Evolutionary conservation across 1,140 invertebrate species (phyloP).

Genomic region (Vanessa atalanta): DNA sequence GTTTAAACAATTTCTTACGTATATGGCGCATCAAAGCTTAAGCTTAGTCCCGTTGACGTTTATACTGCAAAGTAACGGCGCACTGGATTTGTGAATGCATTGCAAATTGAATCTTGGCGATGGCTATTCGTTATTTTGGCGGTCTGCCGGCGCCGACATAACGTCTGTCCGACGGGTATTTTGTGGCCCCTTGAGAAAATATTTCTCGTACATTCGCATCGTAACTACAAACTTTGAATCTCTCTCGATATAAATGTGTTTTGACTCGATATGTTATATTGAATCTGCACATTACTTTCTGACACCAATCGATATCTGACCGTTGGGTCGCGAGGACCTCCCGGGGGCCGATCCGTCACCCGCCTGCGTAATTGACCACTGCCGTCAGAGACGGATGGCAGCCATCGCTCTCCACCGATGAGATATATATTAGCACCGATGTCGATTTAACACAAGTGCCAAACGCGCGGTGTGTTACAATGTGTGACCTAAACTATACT

Average conservation of each 20-base stretch:
- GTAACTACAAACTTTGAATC: not conserved
- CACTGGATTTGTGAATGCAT: slow-evolving; percentile 34
- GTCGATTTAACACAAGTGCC: slow-evolving; percentile 19
- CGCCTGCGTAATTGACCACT: slow-evolving; percentile 27
- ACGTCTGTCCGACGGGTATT: slow-evolving; percentile 14
- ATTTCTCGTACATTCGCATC: not conserved
- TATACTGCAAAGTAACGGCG: slow-evolving; percentile 18
- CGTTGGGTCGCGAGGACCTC: slow-evolving; percentile 22
- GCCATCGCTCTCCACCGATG: slow-evolving; percentile 18
- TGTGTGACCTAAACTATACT: no score
- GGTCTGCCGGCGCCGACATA: slow-evolving; percentile 9
- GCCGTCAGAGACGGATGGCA: slow-evolving; percentile 21
- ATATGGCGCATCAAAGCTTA: slow-evolving; percentile 16
- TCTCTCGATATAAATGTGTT: no score
- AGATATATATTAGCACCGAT: slow-evolving; percentile 20
- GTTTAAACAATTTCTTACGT: slow-evolving; percentile 1
- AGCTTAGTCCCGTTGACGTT: slow-evolving; percentile 8
- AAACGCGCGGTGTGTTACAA: no score
- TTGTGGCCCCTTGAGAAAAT: not conserved
- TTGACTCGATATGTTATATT: slow-evolving; percentile 15
- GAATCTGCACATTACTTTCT: slow-evolving; percentile 27
- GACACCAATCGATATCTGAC: slow-evolving; percentile 28
- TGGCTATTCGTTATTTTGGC: slow-evolving; percentile 25
- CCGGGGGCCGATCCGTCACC: slow-evolving; percentile 20
- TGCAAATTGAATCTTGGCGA: slow-evolving; percentile 36